These are phyloP conservation scores for Tetragnatha montana DNA, from an alignment of 2,888 invertebrate genomes.

Conservation along the genomic window DNA sequence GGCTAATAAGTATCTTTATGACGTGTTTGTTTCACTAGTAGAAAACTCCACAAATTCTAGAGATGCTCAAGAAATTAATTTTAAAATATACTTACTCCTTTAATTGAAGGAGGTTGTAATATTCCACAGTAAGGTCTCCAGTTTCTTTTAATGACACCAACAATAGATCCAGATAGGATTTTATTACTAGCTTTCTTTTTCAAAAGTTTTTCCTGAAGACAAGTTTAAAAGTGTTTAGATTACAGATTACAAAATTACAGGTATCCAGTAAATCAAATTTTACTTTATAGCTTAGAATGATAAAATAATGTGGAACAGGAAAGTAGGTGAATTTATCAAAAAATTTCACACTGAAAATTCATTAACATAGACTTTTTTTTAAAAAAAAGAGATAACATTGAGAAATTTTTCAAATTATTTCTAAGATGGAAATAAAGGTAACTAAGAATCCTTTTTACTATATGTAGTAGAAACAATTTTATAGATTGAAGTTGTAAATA, in stretches of 20 bases:
- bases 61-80: not conserved
- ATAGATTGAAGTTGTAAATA: too few relatives aligned
- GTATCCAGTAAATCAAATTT: too few relatives aligned
- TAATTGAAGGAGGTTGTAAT: constrained; percentile 85
- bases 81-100: constrained; percentile 74
- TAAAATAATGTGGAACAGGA: not conserved
- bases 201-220: constrained; percentile 73
- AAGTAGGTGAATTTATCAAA: too few relatives aligned
- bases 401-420: not conserved
- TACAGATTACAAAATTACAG: not conserved
- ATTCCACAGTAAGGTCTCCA: constrained; percentile 99
- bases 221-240: constrained; percentile 58
- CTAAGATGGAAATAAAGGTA: not conserved
- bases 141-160: constrained; percentile 96
- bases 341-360: too few relatives aligned
- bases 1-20: too few relatives aligned
- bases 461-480: too few relatives aligned
- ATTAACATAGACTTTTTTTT: too few relatives aligned
- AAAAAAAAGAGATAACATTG: not conserved
- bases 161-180: constrained; percentile 78
- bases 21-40: not conserved
- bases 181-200: constrained; percentile 56
- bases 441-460: too few relatives aligned
- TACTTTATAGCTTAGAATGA: not conserved
- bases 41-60: not conserved